A percentile compares a stretch with the other conserved stretches of the same genome.
These are phyloP conservation scores for Ceratosolen solmsi DNA, from an alignment of 1,140 invertebrate genomes.

Conservation along the genomic window DNA sequence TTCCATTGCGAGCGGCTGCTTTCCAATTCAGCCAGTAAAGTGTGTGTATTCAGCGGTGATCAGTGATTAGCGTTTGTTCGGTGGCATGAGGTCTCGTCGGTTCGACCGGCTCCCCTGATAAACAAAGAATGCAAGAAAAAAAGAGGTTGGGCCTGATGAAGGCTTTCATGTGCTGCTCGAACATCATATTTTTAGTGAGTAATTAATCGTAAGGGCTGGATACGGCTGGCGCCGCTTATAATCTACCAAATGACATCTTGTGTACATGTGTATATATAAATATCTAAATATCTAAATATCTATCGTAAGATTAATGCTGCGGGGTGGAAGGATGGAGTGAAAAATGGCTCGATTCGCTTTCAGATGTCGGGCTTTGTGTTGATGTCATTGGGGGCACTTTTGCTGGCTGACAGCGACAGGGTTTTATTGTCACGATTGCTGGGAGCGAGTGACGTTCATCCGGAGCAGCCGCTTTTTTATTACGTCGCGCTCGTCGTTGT, in stretches of 20 bases:
- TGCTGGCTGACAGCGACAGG: slow-evolving; percentile 80
- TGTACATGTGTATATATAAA: too few species aligned
- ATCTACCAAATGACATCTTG: too few species aligned
- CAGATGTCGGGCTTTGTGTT: slow-evolving; percentile 81
- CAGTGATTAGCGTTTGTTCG: background rate
- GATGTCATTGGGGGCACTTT: slow-evolving; percentile 80
- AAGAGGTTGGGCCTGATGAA: slow-evolving; percentile 58
- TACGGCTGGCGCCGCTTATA: too few species aligned
- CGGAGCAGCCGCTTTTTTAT: slow-evolving; percentile 81
- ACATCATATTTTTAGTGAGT: slow-evolving; percentile 70
- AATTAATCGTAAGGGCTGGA: background rate
- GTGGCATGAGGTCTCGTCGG: background rate
- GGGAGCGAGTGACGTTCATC: slow-evolving; percentile 71
- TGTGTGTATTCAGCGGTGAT: background rate
- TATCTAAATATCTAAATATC: background rate
- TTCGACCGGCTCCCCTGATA: background rate
- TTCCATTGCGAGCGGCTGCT: background rate
- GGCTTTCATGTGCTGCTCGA: slow-evolving; percentile 69
- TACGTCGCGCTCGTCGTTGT: slow-evolving; percentile 81
- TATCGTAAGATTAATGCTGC: background rate
- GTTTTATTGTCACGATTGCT: slow-evolving; percentile 81
- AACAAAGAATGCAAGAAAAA: slow-evolving; percentile 58
- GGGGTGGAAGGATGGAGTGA: background rate
- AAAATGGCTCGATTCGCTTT: slow-evolving; percentile 38
- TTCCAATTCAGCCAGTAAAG: background rate